These are phyloP conservation scores for Neelides sp. DNA, from an alignment of 1,140 invertebrate genomes.

Conservation along the genomic window DNA sequence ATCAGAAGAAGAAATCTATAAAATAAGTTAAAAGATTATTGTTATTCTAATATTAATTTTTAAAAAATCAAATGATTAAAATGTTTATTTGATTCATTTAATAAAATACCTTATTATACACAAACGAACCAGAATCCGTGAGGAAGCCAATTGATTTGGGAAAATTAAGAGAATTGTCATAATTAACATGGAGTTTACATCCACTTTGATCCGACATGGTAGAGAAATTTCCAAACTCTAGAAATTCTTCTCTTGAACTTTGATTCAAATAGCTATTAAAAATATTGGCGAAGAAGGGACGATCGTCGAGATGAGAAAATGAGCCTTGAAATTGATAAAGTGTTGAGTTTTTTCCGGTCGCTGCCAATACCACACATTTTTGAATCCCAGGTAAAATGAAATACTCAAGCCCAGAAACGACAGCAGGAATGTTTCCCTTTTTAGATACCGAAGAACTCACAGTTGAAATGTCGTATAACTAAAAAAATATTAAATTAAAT, in stretches of 20 bases:
- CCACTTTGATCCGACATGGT: slow-evolving; percentile 13
- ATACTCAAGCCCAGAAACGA: slow-evolving; percentile 76
- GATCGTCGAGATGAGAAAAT: slow-evolving; percentile 55
- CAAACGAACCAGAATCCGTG: slow-evolving; percentile 18
- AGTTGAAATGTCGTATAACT: slow-evolving; percentile 83
- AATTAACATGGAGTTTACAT: slow-evolving; percentile 14
- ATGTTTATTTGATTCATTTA: background rate
- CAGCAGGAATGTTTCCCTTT: slow-evolving; percentile 52
- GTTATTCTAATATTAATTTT: background rate
- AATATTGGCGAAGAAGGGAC: slow-evolving; percentile 44
- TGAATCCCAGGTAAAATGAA: slow-evolving; percentile 51
- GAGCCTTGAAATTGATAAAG: slow-evolving; percentile 75
- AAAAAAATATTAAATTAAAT: slow-evolving; percentile 12
- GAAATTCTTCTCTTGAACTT: slow-evolving; percentile 9
- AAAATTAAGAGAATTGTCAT: slow-evolving; percentile 11
- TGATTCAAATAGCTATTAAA: slow-evolving; percentile 22
- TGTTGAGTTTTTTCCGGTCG: slow-evolving; percentile 59
- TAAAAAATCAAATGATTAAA: background rate
- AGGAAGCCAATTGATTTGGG: slow-evolving; percentile 24
- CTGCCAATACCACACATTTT: slow-evolving; percentile 66
- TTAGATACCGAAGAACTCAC: too few species aligned
- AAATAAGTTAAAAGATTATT: background rate
- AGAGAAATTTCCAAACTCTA: slow-evolving; percentile 13
- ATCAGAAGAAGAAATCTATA: slow-evolving; percentile 13
- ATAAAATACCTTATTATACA: slow-evolving; percentile 23